Percentiles rank a stretch among this genome's conserved stretches.
phyloP scores from a whole-genome alignment of 2,797 vertebrate species.

The Neostethus bicornis region DNA sequence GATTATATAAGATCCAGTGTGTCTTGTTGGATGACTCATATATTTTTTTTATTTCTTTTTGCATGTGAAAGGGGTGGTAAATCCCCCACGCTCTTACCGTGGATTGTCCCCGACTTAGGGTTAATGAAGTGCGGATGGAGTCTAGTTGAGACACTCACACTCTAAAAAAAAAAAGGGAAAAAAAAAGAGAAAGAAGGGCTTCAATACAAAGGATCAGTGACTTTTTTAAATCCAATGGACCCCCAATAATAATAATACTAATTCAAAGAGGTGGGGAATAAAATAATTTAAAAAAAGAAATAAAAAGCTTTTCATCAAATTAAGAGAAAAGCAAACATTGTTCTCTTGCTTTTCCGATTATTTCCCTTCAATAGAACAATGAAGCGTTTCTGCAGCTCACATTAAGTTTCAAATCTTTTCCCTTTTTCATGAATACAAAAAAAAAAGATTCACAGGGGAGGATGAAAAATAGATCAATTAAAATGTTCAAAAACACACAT shows the following conservation, averaged over 20 bases:
- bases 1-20: constrained; percentile 79
- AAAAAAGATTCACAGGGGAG: constrained; percentile 45
- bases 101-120: constrained; percentile 90
- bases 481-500: constrained; percentile 60
- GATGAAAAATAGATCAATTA: constrained; percentile 74
- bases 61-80: constrained; percentile 94
- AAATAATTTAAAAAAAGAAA: neutral
- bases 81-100: constrained; percentile 83
- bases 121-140: constrained; percentile 99
- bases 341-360: constrained; percentile 42
- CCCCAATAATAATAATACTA: constrained; percentile 83
- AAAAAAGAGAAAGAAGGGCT: constrained; percentile 81
- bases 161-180: constrained; percentile 64
- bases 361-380: constrained; percentile 45
- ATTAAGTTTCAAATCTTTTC: constrained; percentile 5
- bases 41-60: constrained; percentile 76
- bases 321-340: constrained; percentile 95
- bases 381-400: constrained; percentile 45
- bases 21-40: constrained; percentile 78
- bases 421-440: neutral
- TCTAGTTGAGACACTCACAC: constrained; percentile 86
- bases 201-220: constrained; percentile 95
- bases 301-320: constrained; percentile 92
- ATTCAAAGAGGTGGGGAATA: constrained; percentile 39
- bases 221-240: constrained; percentile 97